Evolutionary conservation across 2,797 vertebrate genomes (phyloP).

Genomic region (Sorex maritimensis): DNA sequence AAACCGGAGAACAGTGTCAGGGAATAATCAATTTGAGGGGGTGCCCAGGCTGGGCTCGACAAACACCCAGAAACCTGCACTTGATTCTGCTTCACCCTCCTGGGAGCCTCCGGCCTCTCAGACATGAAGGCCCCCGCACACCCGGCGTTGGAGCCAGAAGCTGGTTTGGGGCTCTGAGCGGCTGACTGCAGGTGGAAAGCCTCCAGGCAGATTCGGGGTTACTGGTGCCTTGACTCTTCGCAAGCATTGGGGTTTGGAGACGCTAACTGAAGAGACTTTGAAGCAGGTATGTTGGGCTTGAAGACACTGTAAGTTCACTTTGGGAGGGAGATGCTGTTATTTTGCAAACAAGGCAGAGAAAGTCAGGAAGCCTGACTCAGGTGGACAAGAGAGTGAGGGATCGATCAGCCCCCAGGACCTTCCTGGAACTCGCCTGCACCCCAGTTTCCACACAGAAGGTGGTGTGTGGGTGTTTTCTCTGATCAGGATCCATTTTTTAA

Average conservation of each 20-base stretch:
- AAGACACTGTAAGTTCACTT: too few species aligned
- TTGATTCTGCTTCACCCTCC: not conserved
- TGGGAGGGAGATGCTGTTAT: too few species aligned
- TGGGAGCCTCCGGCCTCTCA: not conserved
- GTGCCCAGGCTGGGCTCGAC: fast-evolving
- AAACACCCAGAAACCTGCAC: not conserved
- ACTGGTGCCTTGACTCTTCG: not conserved
- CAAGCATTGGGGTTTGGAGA: not conserved
- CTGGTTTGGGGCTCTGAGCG: not conserved
- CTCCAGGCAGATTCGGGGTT: not conserved
- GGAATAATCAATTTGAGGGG: fast-evolving
- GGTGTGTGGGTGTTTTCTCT: not conserved
- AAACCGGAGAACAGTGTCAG: not conserved
- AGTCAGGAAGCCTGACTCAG: not conserved
- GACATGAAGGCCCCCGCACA: fast-evolving
- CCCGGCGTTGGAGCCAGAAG: fast-evolving
- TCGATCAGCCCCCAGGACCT: not conserved
- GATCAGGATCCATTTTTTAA: not conserved
- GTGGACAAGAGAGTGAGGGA: not conserved
- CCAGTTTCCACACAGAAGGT: fast-evolving
- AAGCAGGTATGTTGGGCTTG: slow-evolving; percentile 15
- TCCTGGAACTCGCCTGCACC: not conserved
- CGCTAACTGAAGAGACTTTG: fast-evolving
- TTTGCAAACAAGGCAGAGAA: not conserved
- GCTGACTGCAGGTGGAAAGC: not conserved